Evolutionary conservation across 2,888 invertebrate species (phyloP), one percentile per base, ranked within the genome.

Genomic region (Priocnemis perturbator): DNA sequence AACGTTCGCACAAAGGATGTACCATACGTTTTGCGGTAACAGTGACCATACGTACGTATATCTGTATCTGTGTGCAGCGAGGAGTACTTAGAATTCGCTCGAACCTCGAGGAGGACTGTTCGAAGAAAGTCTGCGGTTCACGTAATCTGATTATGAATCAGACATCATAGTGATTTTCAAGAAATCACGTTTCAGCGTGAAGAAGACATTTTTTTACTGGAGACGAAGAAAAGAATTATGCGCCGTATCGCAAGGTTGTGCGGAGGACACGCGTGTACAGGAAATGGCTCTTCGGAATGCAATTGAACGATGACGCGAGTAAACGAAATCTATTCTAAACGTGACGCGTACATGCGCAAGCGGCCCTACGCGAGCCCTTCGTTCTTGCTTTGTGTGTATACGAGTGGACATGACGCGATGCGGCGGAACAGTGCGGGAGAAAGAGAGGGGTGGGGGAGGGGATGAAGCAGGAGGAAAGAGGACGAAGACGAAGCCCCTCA

Each of bases 231-330:
- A 64, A 59, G 60, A 17, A 60, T 58, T 67, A 64, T 60, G 53
- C 63, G 71, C 37, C 11, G 37, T 11, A 1, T 7, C 11, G 77
- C 85, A 86, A 85, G 86, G 85, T 85, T 85, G 84, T 83, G 69
- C 83, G 85, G 81, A 86, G 86, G 83, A 71, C 65, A 66, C 64
- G 80, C 81, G 81, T 76, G 78, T 37, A 37, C 81, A 85, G 84
- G 83, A 86, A 84, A 84, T 80, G 47, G 80, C 82, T 83, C 78
- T 80, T 73, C 20, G 85, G 86, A 87, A 87, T 87, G 86, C 85
- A 78, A 69, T 85, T 85, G 67, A 67, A 76, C 83, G 80, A 79
- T 79, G 80, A 84, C 81, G 81, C 83, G 82, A 78, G 83, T 82
- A 77, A 84, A 86, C 66, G 68, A 68, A 73, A 70, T 83, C 77